Evolutionary conservation across 2,888 invertebrate species (phyloP), one percentile per base, ranked within the genome.

Genomic region (Chrysomela aeneicollis): DNA sequence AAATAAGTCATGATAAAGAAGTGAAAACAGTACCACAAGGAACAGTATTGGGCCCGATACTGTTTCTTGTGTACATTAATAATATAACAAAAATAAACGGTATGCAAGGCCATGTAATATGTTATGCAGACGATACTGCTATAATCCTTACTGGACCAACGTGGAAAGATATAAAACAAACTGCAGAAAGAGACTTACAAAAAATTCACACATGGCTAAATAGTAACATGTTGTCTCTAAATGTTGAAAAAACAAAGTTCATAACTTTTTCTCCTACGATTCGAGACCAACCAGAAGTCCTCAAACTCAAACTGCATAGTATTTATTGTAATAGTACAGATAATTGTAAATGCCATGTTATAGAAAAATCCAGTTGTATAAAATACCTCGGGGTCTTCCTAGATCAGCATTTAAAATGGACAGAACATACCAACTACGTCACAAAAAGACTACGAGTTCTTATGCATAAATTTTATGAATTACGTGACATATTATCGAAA

Each of bases 51-150:
- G 53, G 53, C 9, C 53, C 53, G 26, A 53, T 53, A 26, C 53
- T 53, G 53, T 53, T 53, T 8, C 53, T 53, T 5, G 35, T 53
- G 35, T 53, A 53, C 30, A 53, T 30, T 30, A 53, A 53, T 30
- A 30, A 9, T 53, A 26, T 53, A 32, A 12, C 53, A 22, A 30
- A 53, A 35, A 53, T 53, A 30, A 53, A 53, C 15, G 22, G 18
- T 53, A 22, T 53, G 18, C 22, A 53, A 26, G 53, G 53, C 12
- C 35, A 53, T 53, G 18, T 30, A 22, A 30, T 53, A 26, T 30
- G 30, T 17, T 53, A 53, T 30, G 53, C 30, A 26, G 53, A 53
- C 26, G 53, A 53, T 15, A 53, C 53, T 26, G 53, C 26, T 18
- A 21, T 53, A 18, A 53, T 53, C n/a, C 15, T 15, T 19, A 50